Evolutionary conservation across 1,140 invertebrate genomes (phyloP).

Genomic region (Tetramorium parvispinum): DNA sequence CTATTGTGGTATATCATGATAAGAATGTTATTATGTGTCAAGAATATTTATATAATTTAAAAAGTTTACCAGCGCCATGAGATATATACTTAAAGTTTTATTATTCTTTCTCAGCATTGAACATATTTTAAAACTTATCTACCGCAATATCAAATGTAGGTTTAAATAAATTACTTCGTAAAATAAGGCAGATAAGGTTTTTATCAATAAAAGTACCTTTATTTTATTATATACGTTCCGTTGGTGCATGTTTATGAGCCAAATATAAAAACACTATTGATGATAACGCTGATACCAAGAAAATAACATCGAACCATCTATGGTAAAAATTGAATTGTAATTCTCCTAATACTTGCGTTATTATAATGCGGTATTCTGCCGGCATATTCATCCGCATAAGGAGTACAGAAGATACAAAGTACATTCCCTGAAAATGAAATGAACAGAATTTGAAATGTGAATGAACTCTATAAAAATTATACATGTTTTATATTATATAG

Average conservation of each 20-base stretch:
- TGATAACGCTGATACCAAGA: conserved; percentile 97
- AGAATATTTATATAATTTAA: conserved; percentile 24
- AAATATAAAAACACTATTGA: conserved; percentile 98
- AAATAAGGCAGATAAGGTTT: background rate
- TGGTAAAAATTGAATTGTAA: conserved; percentile 99
- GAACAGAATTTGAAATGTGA: conserved; percentile 17
- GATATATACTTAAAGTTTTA: background rate
- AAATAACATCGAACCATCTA: conserved; percentile 99
- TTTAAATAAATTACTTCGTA: conserved; percentile 38
- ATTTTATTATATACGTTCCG: conserved; percentile 82
- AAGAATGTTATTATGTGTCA: background rate
- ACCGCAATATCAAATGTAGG: conserved; percentile 2
- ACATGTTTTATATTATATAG: background rate
- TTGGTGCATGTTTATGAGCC: conserved; percentile 93
- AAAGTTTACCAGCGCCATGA: background rate
- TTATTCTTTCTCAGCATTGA: background rate
- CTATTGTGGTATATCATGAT: background rate
- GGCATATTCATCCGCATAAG: conserved; percentile 99
- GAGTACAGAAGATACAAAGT: conserved; percentile 99
- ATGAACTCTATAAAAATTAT: background rate
- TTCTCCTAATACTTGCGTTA: conserved; percentile 98
- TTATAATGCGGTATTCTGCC: conserved; percentile 97
- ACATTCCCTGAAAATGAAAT: conserved; percentile 94
- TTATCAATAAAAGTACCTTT: conserved; percentile 62
- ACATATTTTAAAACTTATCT: conserved; percentile 5